Base-by-base conservation (phyloP, 1,140 invertebrate genomes). In the Monochamus saltuarius region DNA sequence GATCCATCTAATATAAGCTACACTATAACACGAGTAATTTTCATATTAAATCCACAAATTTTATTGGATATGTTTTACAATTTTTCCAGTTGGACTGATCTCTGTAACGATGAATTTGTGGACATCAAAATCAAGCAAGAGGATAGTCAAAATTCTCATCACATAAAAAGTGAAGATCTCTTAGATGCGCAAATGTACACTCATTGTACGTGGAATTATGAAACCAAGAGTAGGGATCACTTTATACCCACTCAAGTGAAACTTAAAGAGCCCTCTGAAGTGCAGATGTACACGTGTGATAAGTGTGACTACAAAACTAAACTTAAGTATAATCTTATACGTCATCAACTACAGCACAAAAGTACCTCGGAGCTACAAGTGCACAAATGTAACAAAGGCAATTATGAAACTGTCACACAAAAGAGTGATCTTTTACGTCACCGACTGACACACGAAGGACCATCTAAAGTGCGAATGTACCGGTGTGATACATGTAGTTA, bases 311-410 rank as follows among this genome's bases (percentile, higher is more conserved):
- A 58, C 38, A 50, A 62, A 40, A 62, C 61, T 29, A 62, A 62
- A 47, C 8, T 55, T 11, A 62, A 62, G 35, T 51, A 55, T 0
- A 49, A 62, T 34, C 42, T 62, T 2, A 62, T 53, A 35, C 54
- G 50, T 2, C 61, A 62, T 19, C 54, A 56, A n/a, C 46, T 62
- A n/a, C 53, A 59, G 16, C 61, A 62, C 42, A 62, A 58, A 40
- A 53, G 50, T 22, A 56, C 56, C 10, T 55, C 57, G 13, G 61
- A 62, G 54, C 55, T 62, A n/a, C 54, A 54, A 4, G 53, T 62
- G 56, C 57, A 53, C 34, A 51, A 51, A 4, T 62, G 61, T 42
- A 42, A 49, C 1, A 39, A 62, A 35, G 57, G 61, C 35, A 49
- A 55, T 1, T 62, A 62, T 34, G 55, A 62, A 40, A n/a, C n/a